phyloP scores from a whole-genome alignment of 2,113 vertebrate species.

The Cynoglossus semilaevis region DNA sequence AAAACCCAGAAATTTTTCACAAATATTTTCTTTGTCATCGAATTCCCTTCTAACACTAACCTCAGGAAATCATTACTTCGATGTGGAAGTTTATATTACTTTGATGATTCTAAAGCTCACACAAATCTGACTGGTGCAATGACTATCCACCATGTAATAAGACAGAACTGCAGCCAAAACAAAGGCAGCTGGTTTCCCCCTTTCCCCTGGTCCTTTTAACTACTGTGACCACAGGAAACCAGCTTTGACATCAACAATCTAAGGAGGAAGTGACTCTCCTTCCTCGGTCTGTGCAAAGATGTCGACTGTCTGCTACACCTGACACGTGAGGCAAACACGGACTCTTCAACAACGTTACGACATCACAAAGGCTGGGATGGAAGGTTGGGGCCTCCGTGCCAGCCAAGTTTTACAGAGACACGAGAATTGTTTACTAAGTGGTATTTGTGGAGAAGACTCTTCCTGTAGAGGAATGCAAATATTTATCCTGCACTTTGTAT shows the following conservation, averaged over 20 bases:
- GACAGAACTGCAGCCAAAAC: constrained; percentile 61
- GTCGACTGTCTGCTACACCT: constrained; percentile 59
- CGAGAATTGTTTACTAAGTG: constrained; percentile 24
- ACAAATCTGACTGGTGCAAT: constrained; percentile 44
- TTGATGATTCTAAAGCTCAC: constrained; percentile 48
- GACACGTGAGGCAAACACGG: constrained; percentile 30
- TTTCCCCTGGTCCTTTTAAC: constrained; percentile 47
- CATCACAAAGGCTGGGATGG: constrained; percentile 40
- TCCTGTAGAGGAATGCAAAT: constrained; percentile 68
- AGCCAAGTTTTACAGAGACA: constrained; percentile 17
- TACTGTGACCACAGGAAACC: constrained; percentile 63
- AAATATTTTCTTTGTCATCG: constrained; percentile 43
- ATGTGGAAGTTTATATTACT: constrained; percentile 31
- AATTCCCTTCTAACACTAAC: constrained; percentile 45
- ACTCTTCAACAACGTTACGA: constrained; percentile 18
- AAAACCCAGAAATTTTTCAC: too few species aligned
- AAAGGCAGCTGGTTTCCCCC: constrained; percentile 35
- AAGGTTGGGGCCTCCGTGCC: constrained; percentile 27
- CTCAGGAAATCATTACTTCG: constrained; percentile 40
- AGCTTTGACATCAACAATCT: constrained; percentile 65
- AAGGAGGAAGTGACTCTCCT: constrained; percentile 59
- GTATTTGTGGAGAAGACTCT: constrained; percentile 31
- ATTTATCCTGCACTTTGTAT: constrained; percentile 63
- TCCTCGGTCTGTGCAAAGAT: constrained; percentile 30
- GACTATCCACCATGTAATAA: constrained; percentile 47